These are phyloP conservation scores for Brotula barbata DNA, from an alignment of 2,797 vertebrate species.

Conservation along the genomic window DNA sequence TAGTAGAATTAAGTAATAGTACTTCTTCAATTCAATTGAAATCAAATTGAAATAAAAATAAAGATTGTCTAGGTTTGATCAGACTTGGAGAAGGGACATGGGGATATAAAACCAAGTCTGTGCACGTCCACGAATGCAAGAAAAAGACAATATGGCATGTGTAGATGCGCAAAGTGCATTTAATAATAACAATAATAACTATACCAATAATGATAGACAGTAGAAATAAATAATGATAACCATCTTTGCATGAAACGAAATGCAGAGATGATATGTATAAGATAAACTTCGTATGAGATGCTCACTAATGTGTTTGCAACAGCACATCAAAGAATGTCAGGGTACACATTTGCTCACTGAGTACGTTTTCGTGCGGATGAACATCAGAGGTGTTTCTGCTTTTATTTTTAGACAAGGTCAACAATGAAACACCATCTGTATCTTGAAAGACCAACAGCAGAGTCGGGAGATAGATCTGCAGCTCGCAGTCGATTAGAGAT, in stretches of 20 bases:
- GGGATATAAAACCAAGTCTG: no score
- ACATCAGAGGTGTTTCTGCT: conserved; percentile 64
- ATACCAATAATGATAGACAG: no score
- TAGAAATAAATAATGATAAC: background rate
- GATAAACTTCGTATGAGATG: conserved; percentile 32
- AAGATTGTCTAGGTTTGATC: no score
- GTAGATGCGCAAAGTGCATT: no score
- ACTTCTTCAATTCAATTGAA: no score
- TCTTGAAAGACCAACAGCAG: conserved; percentile 63
- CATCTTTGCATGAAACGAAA: conserved; percentile 25
- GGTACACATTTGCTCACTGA: conserved; percentile 40
- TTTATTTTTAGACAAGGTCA: conserved; percentile 74
- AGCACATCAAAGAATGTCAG: conserved; percentile 57
- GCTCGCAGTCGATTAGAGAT: conserved; percentile 67
- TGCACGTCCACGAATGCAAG: no score
- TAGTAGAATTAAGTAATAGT: no score
- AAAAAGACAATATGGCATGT: no score
- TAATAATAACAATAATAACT: no score
- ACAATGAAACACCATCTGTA: conserved; percentile 54
- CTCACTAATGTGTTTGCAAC: conserved; percentile 46
- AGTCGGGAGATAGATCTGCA: conserved; percentile 39
- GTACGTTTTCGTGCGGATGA: conserved; percentile 51
- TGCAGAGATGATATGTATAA: conserved; percentile 18
- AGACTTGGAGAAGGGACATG: no score
- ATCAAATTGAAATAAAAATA: no score